Base-by-base conservation (phyloP, 2,797 vertebrate genomes). In the Acipenser ruthenus region DNA sequence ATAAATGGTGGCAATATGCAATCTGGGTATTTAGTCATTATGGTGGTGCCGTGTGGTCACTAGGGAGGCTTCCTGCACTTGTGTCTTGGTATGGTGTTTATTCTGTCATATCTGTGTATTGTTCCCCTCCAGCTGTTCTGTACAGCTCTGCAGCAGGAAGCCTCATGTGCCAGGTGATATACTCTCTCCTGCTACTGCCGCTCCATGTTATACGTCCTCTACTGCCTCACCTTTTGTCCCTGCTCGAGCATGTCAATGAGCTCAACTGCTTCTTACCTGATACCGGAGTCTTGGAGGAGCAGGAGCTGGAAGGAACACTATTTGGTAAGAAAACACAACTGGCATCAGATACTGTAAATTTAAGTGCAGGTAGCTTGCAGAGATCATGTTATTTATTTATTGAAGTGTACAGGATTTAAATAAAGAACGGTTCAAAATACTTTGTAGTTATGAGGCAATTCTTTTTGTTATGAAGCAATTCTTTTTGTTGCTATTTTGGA, bases 81-180 rank as follows among this genome's bases (percentile, higher is more conserved):
- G 11, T 23, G 37, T 37, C 5, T 37, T 37, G 37, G 37, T 63
- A 1, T 67, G 55, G 49, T 5, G 9, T 7, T 11, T 1, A 37
- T 53, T 58, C 12, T 49, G n/a, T 23, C 49, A 7, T 56, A 37
- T 23, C 18, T 70, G 56, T 70, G 63, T 73, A 4, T 47, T 6
- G 66, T 71, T 63, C 37, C 37, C 37, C 4, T 4, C 3, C 50
- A 92, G 90, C 66, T 71, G 88, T 92, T 79, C 74, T 92, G 73
- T 89, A 86, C 73, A 83, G 83, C 75, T 92, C 90, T 1, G 83
- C 89, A 61, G 86, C 89, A 59, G 90, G 90, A 71, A 89, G 83
- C 72, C 77, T 92, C 63, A 80, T 92, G 70, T 90, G 89, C 75
- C 90, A 92, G 78, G 80, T 91, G 56, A 83, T 90, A 68, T 90